Percentiles rank a stretch among this genome's conserved stretches.
Conservation (phyloP, 2,113 vertebrate species). For the Mobula birostris region DNA sequence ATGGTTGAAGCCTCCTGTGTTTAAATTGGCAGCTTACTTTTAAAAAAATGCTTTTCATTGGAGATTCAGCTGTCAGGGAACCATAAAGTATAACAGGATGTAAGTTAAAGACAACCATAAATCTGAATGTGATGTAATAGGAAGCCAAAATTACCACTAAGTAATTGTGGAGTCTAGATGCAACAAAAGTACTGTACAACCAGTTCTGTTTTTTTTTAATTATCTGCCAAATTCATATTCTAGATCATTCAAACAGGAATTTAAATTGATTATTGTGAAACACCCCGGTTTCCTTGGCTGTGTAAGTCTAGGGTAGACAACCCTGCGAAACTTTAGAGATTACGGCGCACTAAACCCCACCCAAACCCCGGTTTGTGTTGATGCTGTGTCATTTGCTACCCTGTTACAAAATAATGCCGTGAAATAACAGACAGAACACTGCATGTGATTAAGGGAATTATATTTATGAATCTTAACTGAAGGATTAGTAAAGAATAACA, state of each 20-base stretch:
- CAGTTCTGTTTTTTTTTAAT: neutral
- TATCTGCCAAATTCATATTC: neutral
- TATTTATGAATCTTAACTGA: too few relatives aligned
- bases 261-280: neutral
- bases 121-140: neutral
- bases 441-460: too few relatives aligned
- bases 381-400: too few relatives aligned
- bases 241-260: neutral
- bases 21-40: neutral
- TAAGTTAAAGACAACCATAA: neutral
- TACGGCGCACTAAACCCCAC: too few relatives aligned
- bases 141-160: neutral
- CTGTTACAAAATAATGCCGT: too few relatives aligned
- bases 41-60: neutral
- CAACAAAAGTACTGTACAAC: neutral
- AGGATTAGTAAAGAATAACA: too few relatives aligned
- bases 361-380: too few relatives aligned
- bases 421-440: too few relatives aligned
- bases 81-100: neutral
- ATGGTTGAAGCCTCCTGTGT: neutral
- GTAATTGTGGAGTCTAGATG: neutral
- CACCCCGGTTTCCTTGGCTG: too few relatives aligned
- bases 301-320: too few relatives aligned
- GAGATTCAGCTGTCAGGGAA: conserved; percentile 12
- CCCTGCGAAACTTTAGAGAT: too few relatives aligned